Base-by-base conservation (phyloP, 2,113 vertebrate species). In the Pogona vitticeps region DNA sequence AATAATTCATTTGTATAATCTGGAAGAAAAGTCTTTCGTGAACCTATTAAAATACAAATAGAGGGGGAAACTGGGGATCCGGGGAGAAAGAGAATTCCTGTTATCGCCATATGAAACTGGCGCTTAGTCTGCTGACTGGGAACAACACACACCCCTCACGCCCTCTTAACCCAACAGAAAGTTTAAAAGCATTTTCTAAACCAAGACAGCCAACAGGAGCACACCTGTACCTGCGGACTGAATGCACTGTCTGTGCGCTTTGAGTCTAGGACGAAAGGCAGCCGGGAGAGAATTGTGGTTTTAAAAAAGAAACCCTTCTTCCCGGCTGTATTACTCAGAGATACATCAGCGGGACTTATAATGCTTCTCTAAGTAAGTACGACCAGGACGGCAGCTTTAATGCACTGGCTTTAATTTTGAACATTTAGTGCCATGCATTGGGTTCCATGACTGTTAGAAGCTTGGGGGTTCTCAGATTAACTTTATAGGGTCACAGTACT, bases 131-230 rank as follows among this genome's bases (percentile, higher is more conserved):
- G 92, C 86, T 90, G 58, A 82, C 79, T 92, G 83, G 77, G 21
- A 86, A 12, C 59, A 23, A 63, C 61, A 63, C 6, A 3, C 73
- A 12, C 9, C 40, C 40, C 67, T 56, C 89, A 33, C 2, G 23
- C 88, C 28, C 38, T 38, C 90, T 85, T 93, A 91, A 90, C 90
- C 88, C 88, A 59, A 84, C 80, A 91, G 83, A 94, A 92, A 88
- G 73, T 90, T 91, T 58, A 76, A 89, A 63, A 40, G 12, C 38
- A 83, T 83, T 90, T 81, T 46, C 83, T 2, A 90, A 75, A 88
- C 86, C 83, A 94, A 93, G 70, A n/a, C 31, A 88, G 85, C 85
- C 89, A 89, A 89, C 18, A 86, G 80, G 71, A 90, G 76, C 36
- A 91, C 77, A 76, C 17, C 0, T 1, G 23, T 72, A 56, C 71